Evolutionary conservation across 2,888 invertebrate genomes (phyloP), one percentile per base, ranked within the genome.

Genomic region (Tubulanus polymorphus): DNA sequence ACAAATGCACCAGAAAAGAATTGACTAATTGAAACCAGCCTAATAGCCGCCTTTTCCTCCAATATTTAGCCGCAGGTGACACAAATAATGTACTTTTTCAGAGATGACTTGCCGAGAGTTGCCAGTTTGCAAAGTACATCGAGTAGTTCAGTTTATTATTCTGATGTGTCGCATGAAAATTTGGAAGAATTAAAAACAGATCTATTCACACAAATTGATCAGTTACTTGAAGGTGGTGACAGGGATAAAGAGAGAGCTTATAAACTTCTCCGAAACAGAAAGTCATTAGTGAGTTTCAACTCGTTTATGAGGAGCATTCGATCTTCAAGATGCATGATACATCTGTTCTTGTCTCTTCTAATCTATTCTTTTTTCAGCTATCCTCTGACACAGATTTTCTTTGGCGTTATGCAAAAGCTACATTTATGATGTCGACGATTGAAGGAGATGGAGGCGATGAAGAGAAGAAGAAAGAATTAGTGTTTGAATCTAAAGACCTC

Each of bases 401-500:
- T 60, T 82, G 82, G 81, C 64, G 82, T 49, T 62, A 76, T 29
- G 74, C 81, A 2, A 82, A 81, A 67, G 74, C 79, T 10, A 72
- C 74, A 20, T 79, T 77, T 64, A 68, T 75, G 49, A 55, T 75
- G 54, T 69, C 77, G 25, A 69, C 71, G 48, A 69, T 73, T 26
- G 68, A 69, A 30, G 73, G 71, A 30, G 65, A 62, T 20, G 55
- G 64, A 26, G 76, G 74, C 6, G 70, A 79, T 50, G 56, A 61
- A 18, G 75, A 75, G 18, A 70, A 65, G 55, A 76, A 77, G 63
- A 80, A 80, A 59, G 69, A 71, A 48, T 62, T 78, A 23, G 65
- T 76, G 18, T 77, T 74, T 60, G 63, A 68, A 58, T 86, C 87
- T 48, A 79, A 84, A 48, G 80, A 83, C 35, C 81, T 81, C 59